phyloP scores from a whole-genome alignment of 2,888 invertebrate species.

The Itoplectis maculator region DNA sequence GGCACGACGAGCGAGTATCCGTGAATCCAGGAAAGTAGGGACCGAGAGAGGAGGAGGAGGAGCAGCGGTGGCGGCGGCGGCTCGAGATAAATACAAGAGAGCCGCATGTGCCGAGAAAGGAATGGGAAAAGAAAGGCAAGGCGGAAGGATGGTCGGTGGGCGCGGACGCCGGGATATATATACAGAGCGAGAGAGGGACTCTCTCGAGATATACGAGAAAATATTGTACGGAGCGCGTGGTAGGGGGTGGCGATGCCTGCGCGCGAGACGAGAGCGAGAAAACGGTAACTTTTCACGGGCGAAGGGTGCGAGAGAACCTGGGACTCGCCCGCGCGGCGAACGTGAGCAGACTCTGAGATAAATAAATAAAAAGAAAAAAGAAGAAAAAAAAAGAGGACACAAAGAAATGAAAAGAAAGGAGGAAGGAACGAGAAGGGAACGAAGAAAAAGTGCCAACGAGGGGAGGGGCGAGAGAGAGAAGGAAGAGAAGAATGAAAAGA shows the following conservation, averaged over 20 bases:
- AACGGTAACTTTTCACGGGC: slow-evolving; percentile 3
- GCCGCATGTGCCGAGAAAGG: neutral
- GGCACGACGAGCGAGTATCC: slow-evolving; percentile 6
- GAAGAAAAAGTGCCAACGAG: neutral
- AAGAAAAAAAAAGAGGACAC: slow-evolving; percentile 15
- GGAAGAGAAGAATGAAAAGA: slow-evolving; percentile 43
- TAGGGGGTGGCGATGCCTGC: too few relatives aligned
- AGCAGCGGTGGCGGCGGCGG: neutral
- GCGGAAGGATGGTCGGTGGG: slow-evolving; percentile 23
- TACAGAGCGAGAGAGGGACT: neutral
- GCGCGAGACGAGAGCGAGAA: slow-evolving; percentile 3
- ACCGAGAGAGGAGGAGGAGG: slow-evolving; percentile 8
- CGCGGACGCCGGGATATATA: too few relatives aligned
- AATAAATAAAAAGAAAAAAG: too few relatives aligned
- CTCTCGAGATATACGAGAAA: neutral
- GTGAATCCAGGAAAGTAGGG: slow-evolving; percentile 16
- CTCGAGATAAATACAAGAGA: neutral
- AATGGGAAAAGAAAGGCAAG: neutral
- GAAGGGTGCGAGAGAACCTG: slow-evolving; percentile 23
- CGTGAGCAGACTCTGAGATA: slow-evolving; percentile 6
- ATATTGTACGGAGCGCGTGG: too few relatives aligned
- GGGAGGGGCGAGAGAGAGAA: slow-evolving; percentile 2
- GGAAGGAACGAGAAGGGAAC: neutral
- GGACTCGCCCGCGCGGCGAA: slow-evolving; percentile 13
- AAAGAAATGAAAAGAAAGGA: slow-evolving; percentile 46